Percentiles rank a stretch among this genome's conserved stretches.
Conservation (phyloP, 2,113 vertebrate genomes). For the Paracanthobrama guichenoti region DNA sequence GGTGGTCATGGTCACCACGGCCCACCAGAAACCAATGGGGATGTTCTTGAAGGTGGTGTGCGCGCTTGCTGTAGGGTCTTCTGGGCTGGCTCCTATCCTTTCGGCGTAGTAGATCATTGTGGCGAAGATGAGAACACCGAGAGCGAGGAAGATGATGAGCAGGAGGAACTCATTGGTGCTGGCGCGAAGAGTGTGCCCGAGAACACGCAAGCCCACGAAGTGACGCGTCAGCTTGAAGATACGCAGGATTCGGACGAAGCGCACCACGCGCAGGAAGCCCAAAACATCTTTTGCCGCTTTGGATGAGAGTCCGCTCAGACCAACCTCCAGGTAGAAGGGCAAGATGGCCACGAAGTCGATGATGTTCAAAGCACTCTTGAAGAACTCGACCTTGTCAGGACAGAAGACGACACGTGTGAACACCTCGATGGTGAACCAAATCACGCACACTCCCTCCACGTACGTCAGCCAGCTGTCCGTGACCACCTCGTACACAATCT, state of each 20-base stretch:
- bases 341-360: constrained; percentile 96
- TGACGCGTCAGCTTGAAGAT: constrained; percentile 96
- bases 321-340: constrained; percentile 94
- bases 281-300: constrained; percentile 95
- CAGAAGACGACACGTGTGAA: constrained; percentile 92
- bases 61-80: constrained; percentile 84
- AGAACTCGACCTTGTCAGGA: constrained; percentile 90
- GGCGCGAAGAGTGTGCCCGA: constrained; percentile 90
- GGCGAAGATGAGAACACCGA: constrained; percentile 94
- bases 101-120: constrained; percentile 98
- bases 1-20: constrained; percentile 95
- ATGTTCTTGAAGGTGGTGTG: constrained; percentile 97
- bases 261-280: constrained; percentile 90
- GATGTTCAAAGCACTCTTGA: constrained; percentile 94
- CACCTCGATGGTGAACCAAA: constrained; percentile 98
- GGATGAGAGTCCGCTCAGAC: constrained; percentile 86
- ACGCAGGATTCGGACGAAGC: constrained; percentile 91
- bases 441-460: constrained; percentile 93
- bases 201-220: constrained; percentile 89
- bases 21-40: constrained; percentile 98
- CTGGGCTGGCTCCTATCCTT: constrained; percentile 86
- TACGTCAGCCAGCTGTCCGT: constrained; percentile 94
- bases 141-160: constrained; percentile 92
- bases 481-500: constrained; percentile 85
- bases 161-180: constrained; percentile 97